These are phyloP conservation scores for Eubasilissa splendida DNA, from an alignment of 2,888 invertebrate species.

Conservation along the genomic window DNA sequence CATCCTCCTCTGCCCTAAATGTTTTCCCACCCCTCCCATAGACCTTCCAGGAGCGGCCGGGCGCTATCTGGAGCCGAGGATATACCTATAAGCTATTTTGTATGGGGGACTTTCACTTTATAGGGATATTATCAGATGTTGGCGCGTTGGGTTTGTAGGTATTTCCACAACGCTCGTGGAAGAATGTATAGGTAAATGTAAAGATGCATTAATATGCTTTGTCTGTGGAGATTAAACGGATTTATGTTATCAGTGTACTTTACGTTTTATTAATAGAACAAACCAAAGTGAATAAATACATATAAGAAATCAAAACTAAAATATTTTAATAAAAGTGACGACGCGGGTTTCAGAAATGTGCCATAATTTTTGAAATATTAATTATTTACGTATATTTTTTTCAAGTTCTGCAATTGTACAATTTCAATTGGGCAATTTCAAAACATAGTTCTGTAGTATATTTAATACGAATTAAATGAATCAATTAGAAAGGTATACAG, in stretches of 20 bases:
- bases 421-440: too few relatives aligned
- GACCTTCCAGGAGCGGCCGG: constrained; percentile 1
- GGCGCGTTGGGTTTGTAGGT: constrained; percentile 1
- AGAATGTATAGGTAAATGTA: constrained; percentile 17
- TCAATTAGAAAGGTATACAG: too few relatives aligned
- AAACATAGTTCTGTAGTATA: too few relatives aligned
- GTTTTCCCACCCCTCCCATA: neutral
- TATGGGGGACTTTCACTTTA: constrained; percentile 38
- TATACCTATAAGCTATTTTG: constrained; percentile 18
- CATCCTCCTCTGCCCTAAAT: neutral
- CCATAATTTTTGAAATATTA: too few relatives aligned
- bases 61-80: constrained; percentile 14
- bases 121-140: constrained; percentile 34
- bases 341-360: too few relatives aligned
- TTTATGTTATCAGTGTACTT: neutral
- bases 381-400: too few relatives aligned
- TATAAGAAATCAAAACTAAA: too few relatives aligned
- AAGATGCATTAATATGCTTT: constrained; percentile 19
- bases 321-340: too few relatives aligned
- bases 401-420: too few relatives aligned
- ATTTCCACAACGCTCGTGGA: neutral
- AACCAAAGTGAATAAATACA: too few relatives aligned
- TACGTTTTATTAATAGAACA: too few relatives aligned
- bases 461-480: too few relatives aligned
- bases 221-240: constrained; percentile 11